Evolutionary conservation across 2,113 vertebrate species (phyloP).

Genomic region (Mesocricetus auratus): DNA sequence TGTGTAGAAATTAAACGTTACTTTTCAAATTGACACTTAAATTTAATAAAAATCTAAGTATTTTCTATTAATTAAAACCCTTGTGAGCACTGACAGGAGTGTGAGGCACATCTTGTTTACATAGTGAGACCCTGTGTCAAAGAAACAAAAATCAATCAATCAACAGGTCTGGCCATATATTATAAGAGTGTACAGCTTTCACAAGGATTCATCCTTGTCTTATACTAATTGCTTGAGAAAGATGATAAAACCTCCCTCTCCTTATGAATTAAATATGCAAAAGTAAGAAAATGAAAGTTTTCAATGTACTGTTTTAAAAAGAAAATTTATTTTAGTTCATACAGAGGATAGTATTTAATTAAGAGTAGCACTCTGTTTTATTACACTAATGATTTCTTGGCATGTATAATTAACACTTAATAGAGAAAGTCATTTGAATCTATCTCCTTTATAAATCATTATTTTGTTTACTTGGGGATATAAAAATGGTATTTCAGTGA

Average conservation of each 20-base stretch:
- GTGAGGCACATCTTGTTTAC: neutral
- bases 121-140: neutral
- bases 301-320: neutral
- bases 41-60: neutral
- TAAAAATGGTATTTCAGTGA: neutral
- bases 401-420: neutral
- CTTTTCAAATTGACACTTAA: neutral
- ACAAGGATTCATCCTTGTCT: neutral
- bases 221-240: neutral
- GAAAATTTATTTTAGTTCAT: neutral
- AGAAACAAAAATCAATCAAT: neutral
- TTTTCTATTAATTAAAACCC: neutral
- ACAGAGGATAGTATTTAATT: neutral
- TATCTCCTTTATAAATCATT: neutral
- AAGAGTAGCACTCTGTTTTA: neutral
- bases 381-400: neutral
- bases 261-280: conserved; percentile 22
- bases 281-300: neutral
- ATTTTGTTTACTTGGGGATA: neutral
- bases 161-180: no score
- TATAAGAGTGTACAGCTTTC: neutral
- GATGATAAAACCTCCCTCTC: neutral
- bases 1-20: neutral
- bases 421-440: neutral
- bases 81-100: neutral